Evolutionary conservation across 2,797 vertebrate genomes (phyloP).

Genomic region (Myoxocephalus aenaeus): DNA sequence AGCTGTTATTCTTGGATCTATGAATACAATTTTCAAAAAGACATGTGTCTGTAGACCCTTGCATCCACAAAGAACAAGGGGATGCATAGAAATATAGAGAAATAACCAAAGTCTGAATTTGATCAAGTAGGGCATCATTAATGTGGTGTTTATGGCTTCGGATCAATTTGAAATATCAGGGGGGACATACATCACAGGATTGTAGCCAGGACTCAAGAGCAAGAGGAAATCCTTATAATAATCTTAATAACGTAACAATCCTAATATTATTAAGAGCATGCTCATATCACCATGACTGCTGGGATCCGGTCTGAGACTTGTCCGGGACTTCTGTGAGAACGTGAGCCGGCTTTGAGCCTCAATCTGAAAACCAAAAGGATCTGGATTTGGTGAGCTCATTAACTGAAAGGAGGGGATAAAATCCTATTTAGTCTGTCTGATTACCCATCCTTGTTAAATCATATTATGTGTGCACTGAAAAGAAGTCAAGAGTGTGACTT

Average conservation of each 20-base stretch:
- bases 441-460: background rate
- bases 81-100: background rate
- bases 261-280: background rate
- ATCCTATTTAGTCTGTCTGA: background rate
- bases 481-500: background rate
- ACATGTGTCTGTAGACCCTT: background rate
- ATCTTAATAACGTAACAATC: no score
- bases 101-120: background rate
- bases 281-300: conserved; percentile 1
- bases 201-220: background rate
- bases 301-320: conserved; percentile 28
- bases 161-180: conserved; percentile 4
- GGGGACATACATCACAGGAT: background rate
- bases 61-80: background rate
- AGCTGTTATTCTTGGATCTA: conserved; percentile 6
- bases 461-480: background rate
- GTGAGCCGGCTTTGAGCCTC: conserved; percentile 9
- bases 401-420: background rate
- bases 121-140: background rate
- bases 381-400: background rate
- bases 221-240: conserved; percentile 21
- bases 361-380: background rate
- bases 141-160: background rate
- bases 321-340: conserved; percentile 22
- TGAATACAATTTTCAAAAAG: background rate